Evolutionary conservation across 2,888 invertebrate genomes (phyloP).

Genomic region (Silvanus unidentatus): DNA sequence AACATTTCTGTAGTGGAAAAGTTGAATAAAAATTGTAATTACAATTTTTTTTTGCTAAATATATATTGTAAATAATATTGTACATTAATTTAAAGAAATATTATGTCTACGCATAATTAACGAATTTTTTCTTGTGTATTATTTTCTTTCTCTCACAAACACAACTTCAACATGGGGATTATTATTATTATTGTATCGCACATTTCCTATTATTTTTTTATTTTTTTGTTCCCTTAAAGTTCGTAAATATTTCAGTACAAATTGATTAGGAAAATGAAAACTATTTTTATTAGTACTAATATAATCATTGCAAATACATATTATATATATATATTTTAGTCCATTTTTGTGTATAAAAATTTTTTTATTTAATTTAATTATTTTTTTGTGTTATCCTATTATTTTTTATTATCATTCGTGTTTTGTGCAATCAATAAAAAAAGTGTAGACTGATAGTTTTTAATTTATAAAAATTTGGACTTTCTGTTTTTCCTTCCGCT

Average conservation of each 20-base stretch:
- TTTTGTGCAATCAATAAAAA: conserved; percentile 46
- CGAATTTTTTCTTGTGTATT: conserved; percentile 27
- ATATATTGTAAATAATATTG: conserved; percentile 45
- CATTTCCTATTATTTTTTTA: too few species aligned
- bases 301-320: conserved; percentile 26
- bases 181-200: conserved; percentile 22
- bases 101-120: conserved; percentile 36
- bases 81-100: conserved; percentile 45
- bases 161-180: conserved; percentile 28
- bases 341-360: too few species aligned
- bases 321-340: conserved; percentile 31
- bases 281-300: conserved; percentile 38
- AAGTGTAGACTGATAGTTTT: conserved; percentile 45
- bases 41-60: conserved; percentile 39
- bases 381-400: conserved; percentile 37
- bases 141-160: conserved; percentile 16
- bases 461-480: conserved; percentile 27
- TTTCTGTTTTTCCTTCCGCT: conserved; percentile 26
- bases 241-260: conserved; percentile 39
- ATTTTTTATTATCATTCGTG: conserved; percentile 44
- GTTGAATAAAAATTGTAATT: conserved; percentile 24
- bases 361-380: conserved; percentile 30
- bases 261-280: conserved; percentile 24
- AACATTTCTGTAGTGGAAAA: conserved; percentile 39
- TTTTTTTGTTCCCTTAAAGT: conserved; percentile 25